A percentile compares a stretch with the other conserved stretches of the same genome.
Conservation (phyloP, 2,888 invertebrate species). For the Minunthozetes semirufus region DNA sequence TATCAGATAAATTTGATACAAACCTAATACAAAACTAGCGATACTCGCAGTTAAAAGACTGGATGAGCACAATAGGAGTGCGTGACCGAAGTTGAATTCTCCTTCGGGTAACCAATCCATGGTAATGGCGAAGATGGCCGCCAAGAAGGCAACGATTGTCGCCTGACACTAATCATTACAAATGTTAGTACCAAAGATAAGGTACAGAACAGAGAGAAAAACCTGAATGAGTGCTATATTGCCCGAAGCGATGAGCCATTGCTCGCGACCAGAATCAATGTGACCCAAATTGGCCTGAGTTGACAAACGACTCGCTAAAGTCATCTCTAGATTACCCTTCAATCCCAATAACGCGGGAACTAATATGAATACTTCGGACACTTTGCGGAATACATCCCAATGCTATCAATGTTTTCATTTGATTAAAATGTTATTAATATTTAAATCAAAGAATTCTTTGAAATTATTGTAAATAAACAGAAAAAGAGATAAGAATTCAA, state of each 20-base stretch:
- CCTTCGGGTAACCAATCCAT: slow-evolving; percentile 16
- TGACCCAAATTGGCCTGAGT: slow-evolving; percentile 55
- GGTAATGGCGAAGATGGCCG: slow-evolving; percentile 50
- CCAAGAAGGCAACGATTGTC: slow-evolving; percentile 52
- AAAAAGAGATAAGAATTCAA: no score
- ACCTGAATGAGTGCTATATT: slow-evolving; percentile 52
- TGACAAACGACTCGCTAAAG: slow-evolving; percentile 55
- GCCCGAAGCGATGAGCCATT: slow-evolving; percentile 50
- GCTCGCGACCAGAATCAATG: slow-evolving; percentile 50
- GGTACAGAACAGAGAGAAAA: background rate
- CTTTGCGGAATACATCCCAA: slow-evolving; percentile 52
- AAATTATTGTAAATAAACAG: no score
- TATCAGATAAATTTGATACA: no score
- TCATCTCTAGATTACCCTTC: slow-evolving; percentile 57
- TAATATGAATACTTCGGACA: slow-evolving; percentile 53
- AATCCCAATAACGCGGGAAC: slow-evolving; percentile 56
- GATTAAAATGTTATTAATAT: background rate
- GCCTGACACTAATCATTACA: slow-evolving; percentile 45
- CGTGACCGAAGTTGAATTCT: slow-evolving; percentile 53
- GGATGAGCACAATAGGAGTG: slow-evolving; percentile 72
- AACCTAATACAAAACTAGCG: slow-evolving; percentile 69
- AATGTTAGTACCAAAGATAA: background rate
- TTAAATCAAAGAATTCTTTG: no score
- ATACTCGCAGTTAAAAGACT: slow-evolving; percentile 78
- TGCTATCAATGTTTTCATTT: slow-evolving; percentile 47